These are phyloP conservation scores for Rotaria sp. DNA, from an alignment of 2,888 invertebrate genomes.

Conservation along the genomic window DNA sequence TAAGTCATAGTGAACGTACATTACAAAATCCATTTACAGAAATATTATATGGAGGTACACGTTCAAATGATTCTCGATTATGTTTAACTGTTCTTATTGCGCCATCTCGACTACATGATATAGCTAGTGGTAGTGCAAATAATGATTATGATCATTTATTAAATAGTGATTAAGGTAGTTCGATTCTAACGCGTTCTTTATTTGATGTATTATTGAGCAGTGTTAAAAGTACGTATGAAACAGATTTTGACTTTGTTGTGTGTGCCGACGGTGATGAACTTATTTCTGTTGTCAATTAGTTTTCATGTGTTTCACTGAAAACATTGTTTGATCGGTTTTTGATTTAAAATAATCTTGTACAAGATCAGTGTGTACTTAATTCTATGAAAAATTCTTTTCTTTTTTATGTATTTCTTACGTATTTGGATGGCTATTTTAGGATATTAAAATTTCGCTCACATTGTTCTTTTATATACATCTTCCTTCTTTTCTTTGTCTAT, in stretches of 20 bases:
- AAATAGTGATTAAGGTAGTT: background rate
- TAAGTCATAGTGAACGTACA: constrained; percentile 9
- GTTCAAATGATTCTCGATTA: background rate
- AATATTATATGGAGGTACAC: background rate
- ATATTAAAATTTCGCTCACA: background rate
- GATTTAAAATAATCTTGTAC: background rate
- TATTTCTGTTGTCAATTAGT: background rate
- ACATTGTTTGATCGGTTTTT: background rate
- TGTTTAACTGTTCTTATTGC: background rate
- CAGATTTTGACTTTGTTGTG: background rate
- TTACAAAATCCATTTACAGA: background rate
- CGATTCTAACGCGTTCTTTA: background rate
- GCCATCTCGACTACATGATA: background rate
- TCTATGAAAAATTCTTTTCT: background rate
- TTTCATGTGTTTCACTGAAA: background rate
- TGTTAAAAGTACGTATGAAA: background rate
- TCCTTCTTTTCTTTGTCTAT: background rate
- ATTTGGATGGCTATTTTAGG: background rate
- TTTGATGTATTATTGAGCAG: background rate
- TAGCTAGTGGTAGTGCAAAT: background rate
- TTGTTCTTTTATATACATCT: background rate
- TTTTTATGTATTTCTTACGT: background rate
- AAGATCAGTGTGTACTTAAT: background rate
- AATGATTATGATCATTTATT: background rate
- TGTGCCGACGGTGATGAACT: background rate